Conservation (phyloP, 2,113 vertebrate species). For the Macquaria australasica region DNA sequence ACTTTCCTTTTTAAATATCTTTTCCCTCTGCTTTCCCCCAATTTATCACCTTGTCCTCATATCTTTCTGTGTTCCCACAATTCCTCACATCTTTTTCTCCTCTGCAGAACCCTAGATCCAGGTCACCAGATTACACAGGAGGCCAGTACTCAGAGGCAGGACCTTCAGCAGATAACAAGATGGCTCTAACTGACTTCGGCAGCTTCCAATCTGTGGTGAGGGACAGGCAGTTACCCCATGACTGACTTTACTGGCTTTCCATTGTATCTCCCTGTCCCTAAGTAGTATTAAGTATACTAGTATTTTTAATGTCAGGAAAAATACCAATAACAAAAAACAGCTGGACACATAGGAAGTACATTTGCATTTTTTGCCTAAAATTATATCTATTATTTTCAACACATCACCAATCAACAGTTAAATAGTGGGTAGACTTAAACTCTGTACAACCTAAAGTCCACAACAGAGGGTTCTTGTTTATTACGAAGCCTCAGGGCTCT, state of each 20-base stretch:
- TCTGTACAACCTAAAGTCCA: background rate
- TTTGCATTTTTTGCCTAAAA: background rate
- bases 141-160: slow-evolving; percentile 80
- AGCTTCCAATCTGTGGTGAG: slow-evolving; percentile 86
- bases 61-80: background rate
- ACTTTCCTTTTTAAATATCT: background rate
- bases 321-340: background rate
- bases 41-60: background rate
- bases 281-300: background rate
- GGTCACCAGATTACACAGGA: slow-evolving; percentile 69
- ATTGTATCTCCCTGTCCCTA: background rate
- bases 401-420: background rate
- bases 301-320: slow-evolving; percentile 6
- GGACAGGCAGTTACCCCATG: background rate
- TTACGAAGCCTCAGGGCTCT: slow-evolving; percentile 27
- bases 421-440: background rate
- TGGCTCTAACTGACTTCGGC: slow-evolving; percentile 85
- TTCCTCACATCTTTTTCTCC: slow-evolving; percentile 5
- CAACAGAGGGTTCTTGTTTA: slow-evolving; percentile 34
- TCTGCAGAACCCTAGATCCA: slow-evolving; percentile 64
- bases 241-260: background rate
- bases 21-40: background rate
- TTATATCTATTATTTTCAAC: background rate
- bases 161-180: slow-evolving; percentile 84
- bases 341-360: background rate